A percentile compares a stretch with the other conserved stretches of the same genome.
Conservation (phyloP, 2,113 vertebrate genomes). For the Lynx canadensis region DNA sequence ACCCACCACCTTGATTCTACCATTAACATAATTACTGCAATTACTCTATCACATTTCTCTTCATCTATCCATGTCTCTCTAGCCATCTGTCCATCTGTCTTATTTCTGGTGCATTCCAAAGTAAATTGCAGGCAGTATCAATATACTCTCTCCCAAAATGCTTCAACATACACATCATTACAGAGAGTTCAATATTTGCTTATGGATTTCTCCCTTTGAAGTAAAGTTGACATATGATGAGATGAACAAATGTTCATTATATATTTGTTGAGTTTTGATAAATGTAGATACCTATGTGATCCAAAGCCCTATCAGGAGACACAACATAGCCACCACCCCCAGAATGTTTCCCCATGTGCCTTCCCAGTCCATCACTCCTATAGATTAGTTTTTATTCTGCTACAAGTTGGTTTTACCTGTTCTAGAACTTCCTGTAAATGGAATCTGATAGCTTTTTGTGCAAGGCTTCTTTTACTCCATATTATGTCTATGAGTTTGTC, state of each 20-base stretch:
- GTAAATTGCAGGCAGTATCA: neutral
- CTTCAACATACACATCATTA: neutral
- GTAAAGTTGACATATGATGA: neutral
- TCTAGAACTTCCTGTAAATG: neutral
- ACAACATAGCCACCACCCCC: neutral
- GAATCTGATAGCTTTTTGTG: neutral
- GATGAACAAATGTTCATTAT: neutral
- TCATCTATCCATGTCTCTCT: neutral
- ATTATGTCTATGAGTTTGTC: neutral
- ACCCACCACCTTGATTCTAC: neutral
- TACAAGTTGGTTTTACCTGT: neutral
- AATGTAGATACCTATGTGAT: neutral
- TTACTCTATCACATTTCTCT: neutral
- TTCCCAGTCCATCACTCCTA: neutral
- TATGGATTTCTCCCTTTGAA: neutral
- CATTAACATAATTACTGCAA: neutral
- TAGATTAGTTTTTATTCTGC: neutral
- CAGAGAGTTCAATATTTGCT: neutral
- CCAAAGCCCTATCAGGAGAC: neutral
- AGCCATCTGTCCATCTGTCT: neutral
- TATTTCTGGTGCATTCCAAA: neutral
- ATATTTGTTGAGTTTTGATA: neutral
- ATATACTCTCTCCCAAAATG: neutral
- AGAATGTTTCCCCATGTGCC: neutral
- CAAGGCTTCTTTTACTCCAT: neutral